phyloP scores from a whole-genome alignment of 2,888 invertebrate species.

The Hemaris fuciformis region DNA sequence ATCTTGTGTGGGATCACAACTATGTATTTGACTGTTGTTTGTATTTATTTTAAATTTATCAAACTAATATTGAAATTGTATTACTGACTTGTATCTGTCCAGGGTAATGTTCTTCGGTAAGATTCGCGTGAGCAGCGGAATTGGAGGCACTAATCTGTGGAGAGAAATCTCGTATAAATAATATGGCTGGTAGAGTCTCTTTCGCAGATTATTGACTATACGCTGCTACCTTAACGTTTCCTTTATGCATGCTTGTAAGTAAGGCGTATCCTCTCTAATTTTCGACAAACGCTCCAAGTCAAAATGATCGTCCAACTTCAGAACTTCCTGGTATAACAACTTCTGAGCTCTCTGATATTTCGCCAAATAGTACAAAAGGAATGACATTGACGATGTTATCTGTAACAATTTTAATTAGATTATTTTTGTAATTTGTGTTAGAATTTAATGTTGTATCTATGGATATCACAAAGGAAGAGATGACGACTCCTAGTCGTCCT shows the following conservation, averaged over 20 bases:
- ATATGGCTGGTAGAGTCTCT: too few species aligned
- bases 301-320: constrained; percentile 37
- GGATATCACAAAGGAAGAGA: too few species aligned
- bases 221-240: constrained; percentile 82
- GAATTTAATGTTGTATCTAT: too few species aligned
- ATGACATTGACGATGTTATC: constrained; percentile 83
- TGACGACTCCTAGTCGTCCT: too few species aligned
- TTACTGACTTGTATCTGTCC: constrained; percentile 79
- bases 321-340: constrained; percentile 83
- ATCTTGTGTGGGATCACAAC: too few species aligned
- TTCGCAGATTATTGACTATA: not conserved
- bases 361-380: constrained; percentile 85
- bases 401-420: constrained; percentile 43
- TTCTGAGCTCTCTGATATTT: constrained; percentile 84
- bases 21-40: too few species aligned
- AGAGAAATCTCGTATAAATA: too few species aligned
- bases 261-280: constrained; percentile 65
- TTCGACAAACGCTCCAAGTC: constrained; percentile 40
- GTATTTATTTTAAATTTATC: too few species aligned
- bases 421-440: too few species aligned
- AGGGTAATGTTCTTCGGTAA: constrained; percentile 81
- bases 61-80: too few species aligned
- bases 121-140: constrained; percentile 83
- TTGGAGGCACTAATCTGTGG: constrained; percentile 83
- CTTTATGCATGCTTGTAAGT: constrained; percentile 84